Evolutionary conservation across 2,113 vertebrate genomes (phyloP).

Genomic region (Carollia perspicillata): DNA sequence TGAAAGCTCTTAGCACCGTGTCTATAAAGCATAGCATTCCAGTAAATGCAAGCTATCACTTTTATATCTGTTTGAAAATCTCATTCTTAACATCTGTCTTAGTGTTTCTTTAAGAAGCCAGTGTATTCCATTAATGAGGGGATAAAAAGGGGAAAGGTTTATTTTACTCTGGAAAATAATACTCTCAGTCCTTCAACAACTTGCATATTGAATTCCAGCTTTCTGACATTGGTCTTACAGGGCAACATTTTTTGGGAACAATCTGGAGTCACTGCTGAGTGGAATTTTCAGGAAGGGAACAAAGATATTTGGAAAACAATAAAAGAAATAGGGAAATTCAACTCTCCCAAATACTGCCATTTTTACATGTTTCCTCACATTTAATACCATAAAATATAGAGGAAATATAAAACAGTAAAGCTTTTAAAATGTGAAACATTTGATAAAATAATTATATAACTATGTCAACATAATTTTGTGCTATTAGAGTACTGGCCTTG

Average conservation of each 20-base stretch:
- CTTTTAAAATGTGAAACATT: slow-evolving; percentile 19
- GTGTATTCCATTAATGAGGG: neutral
- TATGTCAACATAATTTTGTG: neutral
- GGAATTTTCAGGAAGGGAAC: slow-evolving; percentile 40
- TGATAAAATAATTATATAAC: slow-evolving; percentile 18
- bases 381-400: neutral
- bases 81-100: neutral
- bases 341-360: neutral
- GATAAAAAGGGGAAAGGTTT: slow-evolving; percentile 11
- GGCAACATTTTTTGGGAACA: slow-evolving; percentile 33
- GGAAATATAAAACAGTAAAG: neutral
- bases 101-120: slow-evolving; percentile 20
- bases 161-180: slow-evolving; percentile 11
- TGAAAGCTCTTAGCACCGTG: neutral
- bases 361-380: neutral
- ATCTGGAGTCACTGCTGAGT: neutral
- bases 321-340: neutral
- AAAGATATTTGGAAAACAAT: neutral
- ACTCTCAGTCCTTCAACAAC: slow-evolving; percentile 3
- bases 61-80: neutral
- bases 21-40: neutral
- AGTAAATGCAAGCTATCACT: slow-evolving; percentile 15
- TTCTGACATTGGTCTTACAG: neutral
- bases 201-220: neutral
- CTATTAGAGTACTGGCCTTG: neutral